A percentile compares a stretch with the other conserved stretches of the same genome.
phyloP scores from a whole-genome alignment of 1,140 invertebrate genomes.

The Drosophila sucinea region DNA sequence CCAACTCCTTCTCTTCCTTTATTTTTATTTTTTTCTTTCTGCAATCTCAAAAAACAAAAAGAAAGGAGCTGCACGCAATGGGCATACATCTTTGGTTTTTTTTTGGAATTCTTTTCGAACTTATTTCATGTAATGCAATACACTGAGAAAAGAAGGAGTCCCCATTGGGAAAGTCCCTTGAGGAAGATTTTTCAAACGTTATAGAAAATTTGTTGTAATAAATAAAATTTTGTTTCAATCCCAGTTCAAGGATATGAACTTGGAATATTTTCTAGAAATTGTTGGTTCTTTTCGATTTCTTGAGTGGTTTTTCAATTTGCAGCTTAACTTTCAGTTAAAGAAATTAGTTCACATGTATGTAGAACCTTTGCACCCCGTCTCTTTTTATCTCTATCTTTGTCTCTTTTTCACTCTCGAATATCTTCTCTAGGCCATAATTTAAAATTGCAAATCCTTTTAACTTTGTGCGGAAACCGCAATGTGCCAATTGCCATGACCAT shows the following conservation, averaged over 20 bases:
- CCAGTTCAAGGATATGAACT: no score
- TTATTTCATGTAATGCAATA: constrained; percentile 4
- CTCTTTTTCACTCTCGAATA: neutral
- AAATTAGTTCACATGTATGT: neutral
- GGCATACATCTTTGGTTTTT: constrained; percentile 9
- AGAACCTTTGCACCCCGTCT: neutral
- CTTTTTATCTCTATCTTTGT: neutral
- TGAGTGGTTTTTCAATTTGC: constrained; percentile 4
- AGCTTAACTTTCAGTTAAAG: constrained; percentile 5
- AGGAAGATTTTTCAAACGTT: no score
- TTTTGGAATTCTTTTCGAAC: neutral
- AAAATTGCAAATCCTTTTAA: constrained; percentile 70
- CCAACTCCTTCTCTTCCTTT: constrained; percentile 52
- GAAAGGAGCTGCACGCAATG: constrained; percentile 32
- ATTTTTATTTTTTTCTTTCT: constrained; percentile 49
- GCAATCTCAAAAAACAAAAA: constrained; percentile 11
- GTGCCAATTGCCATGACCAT: constrained; percentile 71
- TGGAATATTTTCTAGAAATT: no score
- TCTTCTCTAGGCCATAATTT: constrained; percentile 54
- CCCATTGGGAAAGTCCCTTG: neutral
- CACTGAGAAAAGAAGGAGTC: neutral
- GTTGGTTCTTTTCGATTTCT: neutral
- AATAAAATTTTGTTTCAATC: no score
- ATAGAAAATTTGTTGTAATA: no score
- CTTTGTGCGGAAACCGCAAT: constrained; percentile 61